phyloP scores from a whole-genome alignment of 2,888 invertebrate species.

The Pseudanteris insignis region DNA sequence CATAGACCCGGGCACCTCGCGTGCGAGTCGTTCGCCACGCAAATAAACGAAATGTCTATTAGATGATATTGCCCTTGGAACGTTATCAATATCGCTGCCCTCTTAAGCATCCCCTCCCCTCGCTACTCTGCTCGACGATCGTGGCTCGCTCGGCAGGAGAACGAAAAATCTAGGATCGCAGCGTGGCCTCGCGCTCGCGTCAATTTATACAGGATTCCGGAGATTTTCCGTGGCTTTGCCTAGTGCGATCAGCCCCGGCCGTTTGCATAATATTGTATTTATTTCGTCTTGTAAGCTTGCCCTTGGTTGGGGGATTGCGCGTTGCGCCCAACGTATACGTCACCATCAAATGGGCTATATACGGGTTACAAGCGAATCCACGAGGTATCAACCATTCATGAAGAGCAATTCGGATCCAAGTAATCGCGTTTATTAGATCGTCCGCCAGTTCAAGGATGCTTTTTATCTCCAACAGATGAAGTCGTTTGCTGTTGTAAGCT shows the following conservation, averaged over 20 bases:
- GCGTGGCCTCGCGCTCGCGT: constrained; percentile 50
- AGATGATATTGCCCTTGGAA: constrained; percentile 62
- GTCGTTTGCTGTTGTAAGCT: constrained; percentile 35
- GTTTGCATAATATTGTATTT: constrained; percentile 68
- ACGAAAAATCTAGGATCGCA: constrained; percentile 32
- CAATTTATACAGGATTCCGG: constrained; percentile 68
- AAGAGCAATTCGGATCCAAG: constrained; percentile 58
- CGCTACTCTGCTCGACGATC: constrained; percentile 4
- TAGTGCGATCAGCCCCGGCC: constrained; percentile 62
- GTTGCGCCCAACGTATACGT: constrained; percentile 52
- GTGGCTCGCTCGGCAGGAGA: constrained; percentile 9
- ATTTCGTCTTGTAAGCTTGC: constrained; percentile 64
- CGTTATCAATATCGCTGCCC: constrained; percentile 54
- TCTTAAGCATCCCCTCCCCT: constrained; percentile 4
- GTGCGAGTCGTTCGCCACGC: constrained; percentile 22
- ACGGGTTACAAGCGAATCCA: constrained; percentile 57
- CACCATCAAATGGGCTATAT: constrained; percentile 56
- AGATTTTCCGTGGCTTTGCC: constrained; percentile 66
- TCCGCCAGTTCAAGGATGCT: constrained; percentile 16
- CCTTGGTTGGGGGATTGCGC: constrained; percentile 46
- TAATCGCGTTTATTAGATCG: constrained; percentile 46
- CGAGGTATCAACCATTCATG: constrained; percentile 54
- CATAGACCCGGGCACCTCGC: constrained; percentile 49
- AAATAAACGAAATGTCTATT: constrained; percentile 64
- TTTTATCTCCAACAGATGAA: constrained; percentile 28